These are phyloP conservation scores for Tipula helvola DNA, from an alignment of 2,888 invertebrate genomes.

Conservation along the genomic window DNA sequence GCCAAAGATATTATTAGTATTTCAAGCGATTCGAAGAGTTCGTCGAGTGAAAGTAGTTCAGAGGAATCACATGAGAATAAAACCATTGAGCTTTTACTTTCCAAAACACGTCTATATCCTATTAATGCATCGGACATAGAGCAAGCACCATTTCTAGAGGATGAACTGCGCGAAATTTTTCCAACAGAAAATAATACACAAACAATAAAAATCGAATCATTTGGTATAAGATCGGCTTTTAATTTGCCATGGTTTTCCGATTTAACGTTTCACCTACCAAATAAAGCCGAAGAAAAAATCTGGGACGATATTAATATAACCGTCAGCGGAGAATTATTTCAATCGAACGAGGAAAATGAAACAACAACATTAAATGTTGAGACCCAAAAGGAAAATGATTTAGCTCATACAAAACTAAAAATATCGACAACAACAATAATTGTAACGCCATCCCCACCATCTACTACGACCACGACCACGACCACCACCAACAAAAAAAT, in stretches of 20 bases:
- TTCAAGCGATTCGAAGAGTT: background rate
- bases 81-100: background rate
- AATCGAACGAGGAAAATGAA: background rate
- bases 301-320: background rate
- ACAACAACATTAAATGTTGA: background rate
- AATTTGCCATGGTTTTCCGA: background rate
- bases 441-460: background rate
- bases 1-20: background rate
- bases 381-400: background rate
- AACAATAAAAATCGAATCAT: background rate
- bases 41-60: background rate
- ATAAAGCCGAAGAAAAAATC: background rate
- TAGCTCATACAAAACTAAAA: background rate
- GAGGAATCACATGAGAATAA: background rate
- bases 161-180: background rate
- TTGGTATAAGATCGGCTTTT: background rate
- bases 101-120: background rate
- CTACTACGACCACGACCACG: background rate
- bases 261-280: background rate
- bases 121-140: background rate
- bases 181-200: background rate
- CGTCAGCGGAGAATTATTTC: background rate
- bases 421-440: background rate
- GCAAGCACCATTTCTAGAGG: background rate
- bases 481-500: background rate